Base-by-base conservation (phyloP, 2,113 vertebrate species). In the Oryzias melastigma region DNA sequence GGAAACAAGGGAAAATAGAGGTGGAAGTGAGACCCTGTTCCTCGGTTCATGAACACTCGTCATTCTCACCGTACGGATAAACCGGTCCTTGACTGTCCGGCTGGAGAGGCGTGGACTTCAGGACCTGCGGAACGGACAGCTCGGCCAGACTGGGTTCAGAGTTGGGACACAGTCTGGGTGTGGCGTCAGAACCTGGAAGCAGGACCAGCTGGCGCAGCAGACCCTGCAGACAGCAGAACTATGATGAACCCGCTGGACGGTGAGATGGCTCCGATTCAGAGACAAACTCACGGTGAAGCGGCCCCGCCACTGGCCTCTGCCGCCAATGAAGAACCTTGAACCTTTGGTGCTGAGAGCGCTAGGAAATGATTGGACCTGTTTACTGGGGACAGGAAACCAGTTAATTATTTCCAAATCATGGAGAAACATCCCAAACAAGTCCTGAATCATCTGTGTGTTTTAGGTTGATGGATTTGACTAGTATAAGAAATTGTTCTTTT, bases 141-240 rank as follows among this genome's bases (percentile, higher is more conserved):
- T 85, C 79, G 0, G 91, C 91, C 14, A 93, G 80, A 57, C 83
- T 77, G 1, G 95, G 84, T 25, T 91, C 81, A 42, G 80, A 24
- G 45, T 89, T 64, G 0, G 92, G 93, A 71, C 97, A 99, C 13
- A 99, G 84, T 67, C 68, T 87, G 13, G 88, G 76, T 6, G 91
- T 91, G 54, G 95, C 97, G 1, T 99, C 96, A 0, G 96, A 94
- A 63, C 97, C 97, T 0, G 97, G 97, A 70, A 98, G 85, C 56
- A 99, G 89, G 42, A 98, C 95, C 15, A 99, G 93, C 89, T 99
- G 97, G 6, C 96, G 92, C 43, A 98, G 79, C 63, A 98, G 83
- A 71, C 97, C 97, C 97, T 99, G 89, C 47, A 69, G 7, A 68
- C 17, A 73, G n/a, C 73, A 22, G 60, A 17, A 60, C 6, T 2